These are phyloP conservation scores for Pseudorhiza aurosa DNA, from an alignment of 30 jellyfish, hydroid and myxozoan genomes.

Conservation along the genomic window DNA sequence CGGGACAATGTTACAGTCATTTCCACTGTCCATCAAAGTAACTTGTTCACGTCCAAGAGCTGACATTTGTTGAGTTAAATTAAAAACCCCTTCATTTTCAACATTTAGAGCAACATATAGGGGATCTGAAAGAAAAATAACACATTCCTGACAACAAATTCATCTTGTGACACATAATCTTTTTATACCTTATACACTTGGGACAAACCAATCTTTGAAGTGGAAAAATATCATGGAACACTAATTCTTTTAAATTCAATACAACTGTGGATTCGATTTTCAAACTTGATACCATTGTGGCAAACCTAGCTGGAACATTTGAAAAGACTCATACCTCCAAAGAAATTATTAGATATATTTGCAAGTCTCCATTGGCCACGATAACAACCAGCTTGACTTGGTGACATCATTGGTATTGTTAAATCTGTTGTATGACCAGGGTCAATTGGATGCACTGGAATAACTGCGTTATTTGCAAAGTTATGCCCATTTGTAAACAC, in stretches of 20 bases:
- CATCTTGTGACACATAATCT: no score
- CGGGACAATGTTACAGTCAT: slow-evolving; percentile 11
- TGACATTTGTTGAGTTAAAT: slow-evolving; percentile 81
- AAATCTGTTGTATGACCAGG: slow-evolving; percentile 69
- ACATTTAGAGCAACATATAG: slow-evolving; percentile 56
- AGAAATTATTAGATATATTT: slow-evolving; percentile 62
- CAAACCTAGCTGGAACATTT: no score
- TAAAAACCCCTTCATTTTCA: slow-evolving; percentile 48
- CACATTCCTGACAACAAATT: no score
- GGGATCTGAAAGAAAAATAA: slow-evolving; percentile 40
- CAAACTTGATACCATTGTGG: no score
- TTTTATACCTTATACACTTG: no score
- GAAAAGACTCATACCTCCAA: slow-evolving; percentile 83
- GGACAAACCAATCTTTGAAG: no score
- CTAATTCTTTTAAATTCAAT: no score
- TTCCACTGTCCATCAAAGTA: not conserved
- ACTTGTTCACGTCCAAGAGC: slow-evolving; percentile 49
- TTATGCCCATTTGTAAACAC: slow-evolving; percentile 71
- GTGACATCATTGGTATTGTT: slow-evolving; percentile 73
- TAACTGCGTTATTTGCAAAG: slow-evolving; percentile 59
- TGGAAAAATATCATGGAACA: no score
- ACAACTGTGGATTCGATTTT: no score
- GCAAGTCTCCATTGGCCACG: slow-evolving; percentile 89
- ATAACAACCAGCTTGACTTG: slow-evolving; percentile 58
- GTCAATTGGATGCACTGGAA: slow-evolving; percentile 72